These are phyloP conservation scores for Erebia aethiops DNA, from an alignment of 2,888 invertebrate species.

Conservation along the genomic window DNA sequence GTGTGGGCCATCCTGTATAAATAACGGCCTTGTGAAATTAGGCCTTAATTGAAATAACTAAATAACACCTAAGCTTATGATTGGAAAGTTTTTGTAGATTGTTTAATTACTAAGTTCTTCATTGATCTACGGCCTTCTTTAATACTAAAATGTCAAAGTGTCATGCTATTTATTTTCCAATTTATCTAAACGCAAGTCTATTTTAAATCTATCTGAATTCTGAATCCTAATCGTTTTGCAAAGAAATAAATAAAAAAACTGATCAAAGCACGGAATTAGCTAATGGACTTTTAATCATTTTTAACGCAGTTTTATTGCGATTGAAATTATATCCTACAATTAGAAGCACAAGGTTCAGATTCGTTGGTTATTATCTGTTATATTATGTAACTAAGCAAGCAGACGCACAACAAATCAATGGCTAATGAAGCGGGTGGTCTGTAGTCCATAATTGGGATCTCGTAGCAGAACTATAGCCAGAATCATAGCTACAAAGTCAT, in stretches of 20 bases:
- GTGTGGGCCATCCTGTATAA: no score
- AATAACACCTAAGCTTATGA: no score
- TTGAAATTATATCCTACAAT: background rate
- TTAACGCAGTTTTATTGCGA: background rate
- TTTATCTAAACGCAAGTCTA: no score
- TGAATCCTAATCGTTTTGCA: no score
- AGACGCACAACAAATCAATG: constrained; percentile 9
- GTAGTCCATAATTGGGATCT: background rate
- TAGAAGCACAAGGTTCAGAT: background rate
- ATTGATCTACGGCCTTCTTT: no score
- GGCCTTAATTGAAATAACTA: no score
- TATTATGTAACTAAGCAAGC: background rate
- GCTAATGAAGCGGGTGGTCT: background rate
- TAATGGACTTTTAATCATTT: background rate
- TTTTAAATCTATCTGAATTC: no score
- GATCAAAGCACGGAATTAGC: background rate
- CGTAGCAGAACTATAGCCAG: background rate
- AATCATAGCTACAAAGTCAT: background rate
- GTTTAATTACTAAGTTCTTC: no score
- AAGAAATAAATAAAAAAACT: background rate
- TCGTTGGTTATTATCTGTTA: background rate
- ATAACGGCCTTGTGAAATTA: no score
- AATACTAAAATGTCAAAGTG: no score
- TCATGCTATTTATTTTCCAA: no score
- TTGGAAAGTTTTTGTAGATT: no score